Evolutionary conservation across 2,888 invertebrate species (phyloP).

Genomic region (Cantharis flavilabris): DNA sequence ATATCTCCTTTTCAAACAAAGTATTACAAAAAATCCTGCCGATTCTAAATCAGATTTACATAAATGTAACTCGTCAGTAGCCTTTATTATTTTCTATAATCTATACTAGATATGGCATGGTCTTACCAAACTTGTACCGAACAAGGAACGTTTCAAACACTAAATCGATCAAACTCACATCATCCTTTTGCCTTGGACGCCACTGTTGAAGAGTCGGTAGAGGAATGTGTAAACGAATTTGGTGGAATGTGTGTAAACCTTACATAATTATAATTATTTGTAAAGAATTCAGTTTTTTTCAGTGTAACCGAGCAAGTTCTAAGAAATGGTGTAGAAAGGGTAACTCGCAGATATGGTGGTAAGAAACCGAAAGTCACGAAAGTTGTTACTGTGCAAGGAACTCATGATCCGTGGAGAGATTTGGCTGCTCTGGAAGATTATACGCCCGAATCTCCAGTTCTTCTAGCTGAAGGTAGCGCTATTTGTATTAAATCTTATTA

Average conservation of each 20-base stretch:
- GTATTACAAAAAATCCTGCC: no score
- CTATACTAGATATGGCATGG: neutral
- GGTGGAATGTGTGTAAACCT: neutral
- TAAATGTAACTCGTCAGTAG: no score
- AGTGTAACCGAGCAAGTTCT: neutral
- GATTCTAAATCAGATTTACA: no score
- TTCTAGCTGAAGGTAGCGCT: neutral
- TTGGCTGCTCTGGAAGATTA: neutral
- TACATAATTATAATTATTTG: no score
- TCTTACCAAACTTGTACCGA: slow-evolving; percentile 7
- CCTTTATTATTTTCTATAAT: no score
- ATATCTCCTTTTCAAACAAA: no score
- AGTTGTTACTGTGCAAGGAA: slow-evolving; percentile 7
- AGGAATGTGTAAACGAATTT: neutral
- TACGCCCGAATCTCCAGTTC: neutral
- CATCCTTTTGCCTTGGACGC: slow-evolving; percentile 5
- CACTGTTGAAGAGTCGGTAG: neutral
- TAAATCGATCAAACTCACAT: neutral
- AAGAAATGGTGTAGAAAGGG: neutral
- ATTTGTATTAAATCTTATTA: no score
- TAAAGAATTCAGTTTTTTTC: neutral
- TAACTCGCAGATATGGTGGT: slow-evolving; percentile 8
- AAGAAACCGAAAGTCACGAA: slow-evolving; percentile 3
- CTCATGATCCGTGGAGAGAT: slow-evolving; percentile 6
- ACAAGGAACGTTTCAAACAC: slow-evolving; percentile 9